These are phyloP conservation scores for Tympanuchus pallidicinctus DNA, from an alignment of 2,113 vertebrate species.

Conservation along the genomic window DNA sequence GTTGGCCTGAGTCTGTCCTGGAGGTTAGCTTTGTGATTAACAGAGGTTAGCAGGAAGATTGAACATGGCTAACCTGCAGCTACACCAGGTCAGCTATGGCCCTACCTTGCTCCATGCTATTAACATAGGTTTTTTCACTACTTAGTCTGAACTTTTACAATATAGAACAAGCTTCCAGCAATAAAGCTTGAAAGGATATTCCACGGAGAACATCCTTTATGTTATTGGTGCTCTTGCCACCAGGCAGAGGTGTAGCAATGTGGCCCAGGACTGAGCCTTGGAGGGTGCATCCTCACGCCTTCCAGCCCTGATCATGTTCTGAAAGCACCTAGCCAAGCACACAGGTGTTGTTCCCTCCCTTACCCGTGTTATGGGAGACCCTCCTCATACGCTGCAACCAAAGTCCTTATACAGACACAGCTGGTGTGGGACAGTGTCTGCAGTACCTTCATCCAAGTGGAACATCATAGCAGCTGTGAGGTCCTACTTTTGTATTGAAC, in stretches of 20 bases:
- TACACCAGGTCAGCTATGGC: not conserved
- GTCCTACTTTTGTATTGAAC: constrained; percentile 5
- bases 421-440: not conserved
- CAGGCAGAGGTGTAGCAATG: not conserved
- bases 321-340: not conserved
- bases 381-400: not conserved
- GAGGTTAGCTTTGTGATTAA: not conserved
- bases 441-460: not conserved
- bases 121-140: not conserved
- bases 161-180: not conserved
- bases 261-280: not conserved
- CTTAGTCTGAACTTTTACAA: not conserved
- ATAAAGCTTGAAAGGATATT: not conserved
- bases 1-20: not conserved
- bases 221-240: not conserved
- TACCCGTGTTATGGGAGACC: not conserved
- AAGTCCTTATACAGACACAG: not conserved
- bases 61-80: not conserved
- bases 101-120: not conserved
- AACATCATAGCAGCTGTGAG: not conserved
- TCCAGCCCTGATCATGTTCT: not conserved
- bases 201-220: not conserved
- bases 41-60: not conserved
- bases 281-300: not conserved
- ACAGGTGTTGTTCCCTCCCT: not conserved